These are phyloP conservation scores for Blennius ocellaris DNA, from an alignment of 2,113 vertebrate genomes.

Conservation along the genomic window DNA sequence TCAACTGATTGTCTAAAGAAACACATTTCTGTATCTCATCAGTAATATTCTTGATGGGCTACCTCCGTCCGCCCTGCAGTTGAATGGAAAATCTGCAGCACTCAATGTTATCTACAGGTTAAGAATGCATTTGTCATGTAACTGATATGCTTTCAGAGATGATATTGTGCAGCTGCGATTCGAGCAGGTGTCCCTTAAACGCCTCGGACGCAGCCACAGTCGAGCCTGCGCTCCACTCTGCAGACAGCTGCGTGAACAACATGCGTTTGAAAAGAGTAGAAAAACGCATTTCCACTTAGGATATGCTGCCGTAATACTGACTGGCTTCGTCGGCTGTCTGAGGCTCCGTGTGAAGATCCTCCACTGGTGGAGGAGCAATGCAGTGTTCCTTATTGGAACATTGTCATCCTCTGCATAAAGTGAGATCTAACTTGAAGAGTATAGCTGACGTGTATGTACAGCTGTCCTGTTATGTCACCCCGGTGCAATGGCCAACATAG, in stretches of 20 bases:
- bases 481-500: conserved; percentile 1
- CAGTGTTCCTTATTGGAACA: conserved; percentile 5
- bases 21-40: background rate
- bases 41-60: background rate
- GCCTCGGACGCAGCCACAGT: too few relatives aligned
- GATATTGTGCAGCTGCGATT: too few relatives aligned
- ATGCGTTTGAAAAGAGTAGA: too few relatives aligned
- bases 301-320: too few relatives aligned
- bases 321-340: too few relatives aligned
- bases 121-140: too few relatives aligned
- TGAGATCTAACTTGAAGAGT: conserved; percentile 5
- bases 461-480: conserved; percentile 25
- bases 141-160: too few relatives aligned
- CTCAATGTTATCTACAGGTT: too few relatives aligned
- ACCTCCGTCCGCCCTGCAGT: background rate
- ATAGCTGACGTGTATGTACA: conserved; percentile 14
- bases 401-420: background rate
- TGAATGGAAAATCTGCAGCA: background rate
- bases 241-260: too few relatives aligned
- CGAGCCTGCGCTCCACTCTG: too few relatives aligned
- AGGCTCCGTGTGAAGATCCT: background rate
- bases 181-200: too few relatives aligned
- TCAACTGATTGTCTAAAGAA: background rate
- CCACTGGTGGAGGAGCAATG: background rate
- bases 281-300: too few relatives aligned